Base-by-base conservation (phyloP, 2,113 vertebrate genomes). In the Boleophthalmus pectinirostris region DNA sequence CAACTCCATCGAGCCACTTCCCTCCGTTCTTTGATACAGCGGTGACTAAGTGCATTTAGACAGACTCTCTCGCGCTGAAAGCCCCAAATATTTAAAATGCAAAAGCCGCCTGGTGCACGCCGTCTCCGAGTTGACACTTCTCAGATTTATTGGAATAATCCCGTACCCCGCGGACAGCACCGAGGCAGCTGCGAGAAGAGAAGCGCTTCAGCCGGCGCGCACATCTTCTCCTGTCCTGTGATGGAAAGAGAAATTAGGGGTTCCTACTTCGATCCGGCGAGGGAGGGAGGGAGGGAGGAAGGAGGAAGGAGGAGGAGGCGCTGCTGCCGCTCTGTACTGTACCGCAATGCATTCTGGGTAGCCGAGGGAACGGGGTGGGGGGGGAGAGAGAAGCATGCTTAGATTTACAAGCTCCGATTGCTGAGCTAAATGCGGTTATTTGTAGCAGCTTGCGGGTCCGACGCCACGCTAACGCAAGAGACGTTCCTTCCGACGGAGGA, bases 301-400 rank as follows among this genome's bases (percentile, higher is more conserved):
- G n/a, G n/a, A n/a, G 81, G 74, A 82, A 84, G 82, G 84, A 73
- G 64, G 81, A 73, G 78, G 85, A 75, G 81, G 21, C 25, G 24
- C 57, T 61, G 58, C 58, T 61, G 58, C 58, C 18, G 18, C 61
- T 64, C 68, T 70, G 68, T 76, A 76, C 43, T 70, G 84, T 68
- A 79, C 56, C 72, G 86, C 87, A 76, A 38, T 89, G 89, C 85
- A 89, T 87, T 90, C 60, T 91, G 90, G 88, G 90, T 76, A 81
- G 64, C 46, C 63, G 80, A 81, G 74, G 75, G 83, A 77, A 80
- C 73, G 82, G 80, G 84, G 80, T n/a, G n/a, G n/a, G n/a, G n/a
- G n/a, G n/a, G n/a, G n/a, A n/a, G n/a, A 72, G 78, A 76, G 78
- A 79, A 87, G 84, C 73, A 68, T 89, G 84, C 84, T 81, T 68